Evolutionary conservation across 2,888 invertebrate species (phyloP), one percentile per base, ranked within the genome.

Genomic region (Euzophera pinguis): DNA sequence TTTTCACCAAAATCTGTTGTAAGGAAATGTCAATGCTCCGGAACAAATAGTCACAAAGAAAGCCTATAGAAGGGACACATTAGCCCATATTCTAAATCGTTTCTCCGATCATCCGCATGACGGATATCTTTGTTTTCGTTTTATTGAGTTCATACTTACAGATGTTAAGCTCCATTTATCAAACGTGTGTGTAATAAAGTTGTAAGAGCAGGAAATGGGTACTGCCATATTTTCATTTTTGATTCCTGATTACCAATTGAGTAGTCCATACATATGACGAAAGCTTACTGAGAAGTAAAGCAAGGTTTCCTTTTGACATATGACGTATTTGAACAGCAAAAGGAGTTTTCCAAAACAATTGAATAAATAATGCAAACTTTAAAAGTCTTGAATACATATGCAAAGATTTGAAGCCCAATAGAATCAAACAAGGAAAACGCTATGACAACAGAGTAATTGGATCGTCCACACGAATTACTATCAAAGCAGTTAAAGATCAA

Each of bases 71-170:
- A 43, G 13, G 43, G 43, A 13, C 43, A 45, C 45, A 45, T 45
- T 45, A 45, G 34, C 45, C 45, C n/a, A 45, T 10, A 45, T 45
- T 14, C 32, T 29, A 39, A 50, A 50, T 17, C 37, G 39, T 9
- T 45, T 29, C 29, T 53, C 27, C 38, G 39, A 35, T 34, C 32
- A 47, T 47, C 42, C 41, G 32, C 38, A 38, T 45, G 14, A n/a
- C 38, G 43, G 45, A 56, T 56, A 38, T 50, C 53, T 56, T 53
- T 45, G 45, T 45, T 45, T 45, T 45, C 16, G 32, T 45, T 32
- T 45, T 34, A 45, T 45, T 45, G n/a, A 43, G 13, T 29, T 13
- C 12, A 43, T 29, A 12, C 43, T 43, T 12, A 39, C 39, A 39
- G 39, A 14, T 16, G 14, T 12, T 14, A 10, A 3, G 38, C 14